Evolutionary conservation across 2,113 vertebrate genomes (phyloP).

Genomic region (Thamnaconus septentrionalis): DNA sequence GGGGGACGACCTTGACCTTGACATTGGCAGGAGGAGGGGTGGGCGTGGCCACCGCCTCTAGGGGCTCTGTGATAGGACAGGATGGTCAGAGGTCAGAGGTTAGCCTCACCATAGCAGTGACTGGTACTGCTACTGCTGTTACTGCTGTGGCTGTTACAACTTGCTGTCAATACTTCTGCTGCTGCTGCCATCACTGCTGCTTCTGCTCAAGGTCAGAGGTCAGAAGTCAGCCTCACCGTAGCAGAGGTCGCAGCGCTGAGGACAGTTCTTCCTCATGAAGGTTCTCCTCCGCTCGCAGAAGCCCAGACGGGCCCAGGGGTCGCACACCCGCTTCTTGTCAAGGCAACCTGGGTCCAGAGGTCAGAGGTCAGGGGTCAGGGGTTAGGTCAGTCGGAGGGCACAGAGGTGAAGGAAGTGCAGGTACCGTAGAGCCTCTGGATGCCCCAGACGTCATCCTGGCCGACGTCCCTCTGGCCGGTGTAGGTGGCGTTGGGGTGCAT

Average conservation of each 20-base stretch:
- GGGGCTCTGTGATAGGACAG: constrained; percentile 65
- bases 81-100: background rate
- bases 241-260: constrained; percentile 77
- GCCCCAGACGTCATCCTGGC: constrained; percentile 82
- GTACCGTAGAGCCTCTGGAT: constrained; percentile 82
- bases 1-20: constrained; percentile 76
- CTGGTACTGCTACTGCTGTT: too few species aligned
- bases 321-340: constrained; percentile 79
- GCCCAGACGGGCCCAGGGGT: constrained; percentile 76
- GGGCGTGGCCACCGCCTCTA: constrained; percentile 58
- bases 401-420: background rate
- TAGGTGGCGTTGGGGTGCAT: constrained; percentile 85
- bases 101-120: constrained; percentile 69
- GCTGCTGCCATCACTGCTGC: too few species aligned
- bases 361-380: background rate
- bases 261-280: constrained; percentile 81
- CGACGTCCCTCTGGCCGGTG: constrained; percentile 77
- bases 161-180: too few species aligned
- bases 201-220: too few species aligned
- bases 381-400: background rate
- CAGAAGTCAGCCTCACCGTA: constrained; percentile 57
- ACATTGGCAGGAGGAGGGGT: constrained; percentile 67
- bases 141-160: too few species aligned
- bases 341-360: constrained; percentile 64
- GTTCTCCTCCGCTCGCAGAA: constrained; percentile 73